Evolutionary conservation across 1,140 invertebrate genomes (phyloP).

Genomic region (Euura saliciscinereae): DNA sequence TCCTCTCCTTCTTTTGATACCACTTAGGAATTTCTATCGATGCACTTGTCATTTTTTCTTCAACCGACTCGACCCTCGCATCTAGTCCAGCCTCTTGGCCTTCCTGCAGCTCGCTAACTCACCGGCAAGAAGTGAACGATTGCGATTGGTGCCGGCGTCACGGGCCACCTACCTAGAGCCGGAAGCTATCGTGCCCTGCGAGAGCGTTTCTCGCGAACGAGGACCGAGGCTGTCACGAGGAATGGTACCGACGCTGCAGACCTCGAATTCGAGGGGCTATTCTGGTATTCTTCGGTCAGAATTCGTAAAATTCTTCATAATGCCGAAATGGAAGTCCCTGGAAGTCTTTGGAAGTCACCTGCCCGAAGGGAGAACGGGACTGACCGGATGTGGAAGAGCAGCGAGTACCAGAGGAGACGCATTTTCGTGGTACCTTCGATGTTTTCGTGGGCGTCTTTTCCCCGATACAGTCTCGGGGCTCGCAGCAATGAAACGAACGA

Average conservation of each 20-base stretch:
- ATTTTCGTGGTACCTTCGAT: too few species aligned
- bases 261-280: too few species aligned
- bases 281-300: too few species aligned
- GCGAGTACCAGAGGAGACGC: too few species aligned
- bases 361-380: too few species aligned
- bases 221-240: background rate
- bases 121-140: slow-evolving; percentile 19
- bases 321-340: too few species aligned
- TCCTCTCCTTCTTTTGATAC: background rate
- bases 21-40: background rate
- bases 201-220: slow-evolving; percentile 21
- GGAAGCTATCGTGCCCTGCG: slow-evolving; percentile 41
- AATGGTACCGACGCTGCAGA: background rate
- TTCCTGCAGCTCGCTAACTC: background rate
- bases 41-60: background rate
- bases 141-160: slow-evolving; percentile 42
- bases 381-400: too few species aligned
- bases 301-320: too few species aligned
- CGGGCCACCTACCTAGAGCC: slow-evolving; percentile 43
- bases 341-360: too few species aligned
- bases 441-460: too few species aligned
- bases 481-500: too few species aligned
- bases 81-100: background rate
- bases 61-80: background rate
- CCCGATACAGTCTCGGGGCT: too few species aligned